These are phyloP conservation scores for Hormiphora californensis DNA, from an alignment of 37 sponge, comb jelly and placozoan species.

Conservation along the genomic window DNA sequence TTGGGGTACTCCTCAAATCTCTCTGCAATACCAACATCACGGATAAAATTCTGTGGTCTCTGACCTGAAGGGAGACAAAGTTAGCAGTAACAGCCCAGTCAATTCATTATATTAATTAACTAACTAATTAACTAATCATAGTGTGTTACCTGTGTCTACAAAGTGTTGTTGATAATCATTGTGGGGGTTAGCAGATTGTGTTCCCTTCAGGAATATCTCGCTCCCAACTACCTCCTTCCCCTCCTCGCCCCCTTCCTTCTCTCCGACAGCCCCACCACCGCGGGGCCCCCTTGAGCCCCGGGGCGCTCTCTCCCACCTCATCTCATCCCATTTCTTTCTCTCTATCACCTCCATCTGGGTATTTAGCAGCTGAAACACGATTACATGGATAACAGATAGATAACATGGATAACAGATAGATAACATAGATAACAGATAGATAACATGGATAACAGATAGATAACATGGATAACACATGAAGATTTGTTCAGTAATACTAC, in stretches of 20 bases:
- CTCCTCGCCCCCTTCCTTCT: conserved; percentile 22
- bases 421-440: no score
- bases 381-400: no score
- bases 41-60: conserved; percentile 91
- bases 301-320: not conserved
- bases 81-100: not conserved
- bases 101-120: not conserved
- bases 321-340: not conserved
- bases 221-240: conserved; percentile 38
- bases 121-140: not conserved
- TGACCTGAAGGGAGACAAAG: conserved; percentile 52
- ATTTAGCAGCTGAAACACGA: not conserved
- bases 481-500: no score
- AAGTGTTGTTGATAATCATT: conserved; percentile 96
- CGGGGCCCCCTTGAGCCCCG: not conserved
- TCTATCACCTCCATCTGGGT: conserved; percentile 28
- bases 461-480: no score
- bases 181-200: conserved; percentile 83
- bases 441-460: no score
- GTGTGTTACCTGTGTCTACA: conserved; percentile 71
- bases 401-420: no score
- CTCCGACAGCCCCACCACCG: no score
- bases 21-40: conserved; percentile 80
- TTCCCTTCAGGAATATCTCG: conserved; percentile 63
- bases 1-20: conserved; percentile 95